Conservation (phyloP, 2,797 vertebrate species). For the Oryzias sinensis region DNA sequence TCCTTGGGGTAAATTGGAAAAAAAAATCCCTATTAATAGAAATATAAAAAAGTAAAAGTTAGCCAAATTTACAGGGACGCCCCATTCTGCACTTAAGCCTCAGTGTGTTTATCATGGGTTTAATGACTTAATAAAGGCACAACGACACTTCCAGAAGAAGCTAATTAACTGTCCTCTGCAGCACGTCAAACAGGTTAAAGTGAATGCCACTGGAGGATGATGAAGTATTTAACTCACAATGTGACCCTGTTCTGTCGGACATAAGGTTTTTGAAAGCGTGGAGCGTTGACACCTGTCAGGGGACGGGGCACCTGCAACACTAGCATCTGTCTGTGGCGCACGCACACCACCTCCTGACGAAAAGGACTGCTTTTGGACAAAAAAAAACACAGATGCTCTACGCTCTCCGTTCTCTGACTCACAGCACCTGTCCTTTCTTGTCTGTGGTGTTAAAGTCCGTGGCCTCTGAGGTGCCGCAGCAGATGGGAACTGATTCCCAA, state of each 20-base stretch:
- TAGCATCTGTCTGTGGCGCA: slow-evolving; percentile 57
- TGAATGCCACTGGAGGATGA: slow-evolving; percentile 40
- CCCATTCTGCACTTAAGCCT: not conserved
- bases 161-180: slow-evolving; percentile 53
- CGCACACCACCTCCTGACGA: slow-evolving; percentile 11
- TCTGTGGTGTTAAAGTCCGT: slow-evolving; percentile 46
- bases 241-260: slow-evolving; percentile 67
- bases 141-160: slow-evolving; percentile 25
- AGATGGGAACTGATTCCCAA: slow-evolving; percentile 63
- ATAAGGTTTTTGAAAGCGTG: slow-evolving; percentile 59
- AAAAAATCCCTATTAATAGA: too few species aligned
- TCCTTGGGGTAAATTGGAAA: too few species aligned
- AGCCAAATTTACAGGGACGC: too few species aligned
- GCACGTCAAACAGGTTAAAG: slow-evolving; percentile 37
- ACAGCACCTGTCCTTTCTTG: slow-evolving; percentile 64
- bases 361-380: slow-evolving; percentile 20
- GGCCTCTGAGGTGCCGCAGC: slow-evolving; percentile 40
- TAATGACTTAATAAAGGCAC: not conserved
- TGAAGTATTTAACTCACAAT: slow-evolving; percentile 69
- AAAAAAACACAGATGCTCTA: slow-evolving; percentile 32
- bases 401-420: slow-evolving; percentile 23
- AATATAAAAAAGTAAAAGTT: too few species aligned
- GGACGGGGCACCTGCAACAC: slow-evolving; percentile 40
- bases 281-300: slow-evolving; percentile 61
- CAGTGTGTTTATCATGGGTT: slow-evolving; percentile 14